Percentiles rank a stretch among this genome's conserved stretches.
These are phyloP conservation scores for Lycocerus yunnanus DNA, from an alignment of 2,888 invertebrate genomes.

Conservation along the genomic window DNA sequence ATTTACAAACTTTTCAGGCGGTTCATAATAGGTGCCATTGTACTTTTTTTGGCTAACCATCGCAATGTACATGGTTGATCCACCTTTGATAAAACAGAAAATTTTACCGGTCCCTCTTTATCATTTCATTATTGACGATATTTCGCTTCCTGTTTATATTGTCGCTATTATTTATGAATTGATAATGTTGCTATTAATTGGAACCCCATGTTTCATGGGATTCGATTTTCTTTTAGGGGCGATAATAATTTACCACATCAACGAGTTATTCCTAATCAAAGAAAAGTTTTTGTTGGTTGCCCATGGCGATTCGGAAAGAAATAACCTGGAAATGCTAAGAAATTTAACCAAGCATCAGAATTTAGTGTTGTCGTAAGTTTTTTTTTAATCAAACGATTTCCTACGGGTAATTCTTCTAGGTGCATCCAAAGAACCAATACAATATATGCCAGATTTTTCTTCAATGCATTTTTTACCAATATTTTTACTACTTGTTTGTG, in stretches of 20 bases:
- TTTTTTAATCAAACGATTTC: background rate
- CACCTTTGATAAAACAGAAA: background rate
- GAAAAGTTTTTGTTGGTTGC: background rate
- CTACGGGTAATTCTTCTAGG: background rate
- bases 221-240: background rate
- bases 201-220: background rate
- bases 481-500: background rate
- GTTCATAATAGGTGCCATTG: background rate
- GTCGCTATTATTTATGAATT: background rate
- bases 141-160: background rate
- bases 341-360: background rate
- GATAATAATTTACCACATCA: background rate
- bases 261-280: background rate
- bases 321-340: background rate
- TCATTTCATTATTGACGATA: background rate
- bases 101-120: background rate
- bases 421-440: background rate
- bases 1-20: background rate
- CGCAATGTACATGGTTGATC: background rate
- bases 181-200: background rate
- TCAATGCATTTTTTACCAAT: background rate
- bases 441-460: background rate
- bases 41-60: background rate
- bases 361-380: background rate
- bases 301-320: background rate